phyloP scores from a whole-genome alignment of 2,888 invertebrate genomes.

The Xanthorhoe designata region DNA sequence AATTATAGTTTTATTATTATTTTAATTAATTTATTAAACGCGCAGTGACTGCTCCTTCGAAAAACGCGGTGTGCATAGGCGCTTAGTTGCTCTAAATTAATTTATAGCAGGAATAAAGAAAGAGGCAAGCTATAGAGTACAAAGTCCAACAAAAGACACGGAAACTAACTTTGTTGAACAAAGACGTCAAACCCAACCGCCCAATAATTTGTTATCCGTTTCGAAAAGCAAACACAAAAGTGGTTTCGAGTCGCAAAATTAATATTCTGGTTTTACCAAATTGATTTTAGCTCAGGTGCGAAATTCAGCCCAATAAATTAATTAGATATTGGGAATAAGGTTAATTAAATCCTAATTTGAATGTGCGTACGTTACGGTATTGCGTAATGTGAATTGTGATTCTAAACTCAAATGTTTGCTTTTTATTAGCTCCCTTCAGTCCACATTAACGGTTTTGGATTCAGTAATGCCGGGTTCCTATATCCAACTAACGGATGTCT shows the following conservation, averaged over 20 bases:
- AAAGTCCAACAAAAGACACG: background rate
- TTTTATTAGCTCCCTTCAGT: background rate
- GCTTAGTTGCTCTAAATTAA: too few species aligned
- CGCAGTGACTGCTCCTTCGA: too few species aligned
- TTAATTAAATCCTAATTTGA: constrained; percentile 8
- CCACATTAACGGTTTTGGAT: background rate
- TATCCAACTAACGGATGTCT: too few species aligned
- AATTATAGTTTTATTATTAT: too few species aligned
- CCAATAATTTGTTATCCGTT: constrained; percentile 4
- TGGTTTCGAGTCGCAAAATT: constrained; percentile 28
- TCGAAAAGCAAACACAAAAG: constrained; percentile 36
- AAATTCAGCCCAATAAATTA: constrained; percentile 24
- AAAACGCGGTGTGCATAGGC: too few species aligned
- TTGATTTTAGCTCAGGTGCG: constrained; percentile 34
- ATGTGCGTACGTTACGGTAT: constrained; percentile 2
- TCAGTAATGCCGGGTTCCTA: too few species aligned
- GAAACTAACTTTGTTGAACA: background rate
- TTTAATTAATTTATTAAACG: too few species aligned
- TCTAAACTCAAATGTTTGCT: background rate
- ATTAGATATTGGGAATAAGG: constrained; percentile 12
- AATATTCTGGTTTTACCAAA: constrained; percentile 35
- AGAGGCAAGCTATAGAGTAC: too few species aligned
- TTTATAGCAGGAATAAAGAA: too few species aligned
- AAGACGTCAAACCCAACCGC: constrained; percentile 3
- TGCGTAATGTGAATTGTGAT: background rate